phyloP scores from a whole-genome alignment of 2,113 vertebrate species.

The Tringa solitaria region DNA sequence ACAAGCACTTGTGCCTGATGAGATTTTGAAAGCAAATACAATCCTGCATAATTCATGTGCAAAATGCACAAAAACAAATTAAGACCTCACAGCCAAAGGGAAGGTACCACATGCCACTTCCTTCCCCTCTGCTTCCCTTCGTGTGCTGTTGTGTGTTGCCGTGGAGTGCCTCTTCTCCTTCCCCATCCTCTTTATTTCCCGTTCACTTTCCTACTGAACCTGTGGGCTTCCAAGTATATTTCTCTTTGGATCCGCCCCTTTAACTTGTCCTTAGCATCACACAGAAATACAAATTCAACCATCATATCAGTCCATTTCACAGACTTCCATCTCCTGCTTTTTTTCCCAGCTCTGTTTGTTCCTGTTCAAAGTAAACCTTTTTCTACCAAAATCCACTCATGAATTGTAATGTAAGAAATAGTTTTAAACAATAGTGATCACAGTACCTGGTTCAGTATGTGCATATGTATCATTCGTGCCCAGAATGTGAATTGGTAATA shows the following conservation, averaged over 20 bases:
- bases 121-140: neutral
- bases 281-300: neutral
- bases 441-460: neutral
- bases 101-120: neutral
- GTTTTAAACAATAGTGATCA: neutral
- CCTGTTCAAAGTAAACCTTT: neutral
- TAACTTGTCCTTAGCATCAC: neutral
- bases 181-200: neutral
- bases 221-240: neutral
- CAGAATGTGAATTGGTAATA: neutral
- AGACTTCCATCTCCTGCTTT: neutral
- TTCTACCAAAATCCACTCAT: neutral
- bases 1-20: neutral
- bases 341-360: neutral
- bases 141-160: neutral
- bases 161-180: accelerated
- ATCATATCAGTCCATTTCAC: neutral
- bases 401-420: neutral
- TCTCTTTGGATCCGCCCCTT: neutral
- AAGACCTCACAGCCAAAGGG: neutral
- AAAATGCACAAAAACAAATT: neutral
- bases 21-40: conserved; percentile 2
- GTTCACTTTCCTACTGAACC: neutral
- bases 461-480: neutral
- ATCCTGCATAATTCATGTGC: neutral